phyloP scores from a whole-genome alignment of 2,113 vertebrate genomes.

The Odocoileus hemionus region DNA sequence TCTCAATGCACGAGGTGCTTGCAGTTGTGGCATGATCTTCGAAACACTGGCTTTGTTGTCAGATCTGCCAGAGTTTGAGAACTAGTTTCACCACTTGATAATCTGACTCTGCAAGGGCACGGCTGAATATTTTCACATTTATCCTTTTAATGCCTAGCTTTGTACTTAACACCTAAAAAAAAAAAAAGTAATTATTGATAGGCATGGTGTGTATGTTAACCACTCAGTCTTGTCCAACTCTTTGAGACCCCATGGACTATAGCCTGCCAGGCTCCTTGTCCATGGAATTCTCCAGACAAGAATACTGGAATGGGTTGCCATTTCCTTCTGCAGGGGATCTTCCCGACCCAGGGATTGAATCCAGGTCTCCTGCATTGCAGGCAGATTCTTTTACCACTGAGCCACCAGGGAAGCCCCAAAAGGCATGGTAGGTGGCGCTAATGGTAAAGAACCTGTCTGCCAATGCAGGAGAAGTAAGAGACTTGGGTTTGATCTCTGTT shows the following conservation, averaged over 20 bases:
- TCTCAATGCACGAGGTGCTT: neutral
- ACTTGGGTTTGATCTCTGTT: neutral
- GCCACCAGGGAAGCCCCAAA: neutral
- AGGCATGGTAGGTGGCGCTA: neutral
- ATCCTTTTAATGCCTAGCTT: neutral
- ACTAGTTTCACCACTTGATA: neutral
- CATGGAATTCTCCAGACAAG: neutral
- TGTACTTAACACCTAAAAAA: neutral
- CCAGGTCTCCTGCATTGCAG: neutral
- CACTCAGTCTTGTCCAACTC: neutral
- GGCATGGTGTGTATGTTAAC: neutral
- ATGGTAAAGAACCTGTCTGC: neutral
- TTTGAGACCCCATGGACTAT: neutral
- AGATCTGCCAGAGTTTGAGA: neutral
- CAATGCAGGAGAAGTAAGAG: neutral
- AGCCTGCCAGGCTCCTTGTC: fast-evolving
- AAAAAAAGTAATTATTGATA: neutral
- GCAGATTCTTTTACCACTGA: neutral
- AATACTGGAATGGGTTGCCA: neutral
- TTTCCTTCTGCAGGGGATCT: neutral
- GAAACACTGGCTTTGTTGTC: neutral
- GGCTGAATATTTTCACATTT: neutral
- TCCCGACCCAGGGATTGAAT: neutral
- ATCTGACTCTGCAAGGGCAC: neutral
- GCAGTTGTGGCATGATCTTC: neutral